These are phyloP conservation scores for Spatula versicolor DNA, from an alignment of 2,797 vertebrate species.

Conservation along the genomic window DNA sequence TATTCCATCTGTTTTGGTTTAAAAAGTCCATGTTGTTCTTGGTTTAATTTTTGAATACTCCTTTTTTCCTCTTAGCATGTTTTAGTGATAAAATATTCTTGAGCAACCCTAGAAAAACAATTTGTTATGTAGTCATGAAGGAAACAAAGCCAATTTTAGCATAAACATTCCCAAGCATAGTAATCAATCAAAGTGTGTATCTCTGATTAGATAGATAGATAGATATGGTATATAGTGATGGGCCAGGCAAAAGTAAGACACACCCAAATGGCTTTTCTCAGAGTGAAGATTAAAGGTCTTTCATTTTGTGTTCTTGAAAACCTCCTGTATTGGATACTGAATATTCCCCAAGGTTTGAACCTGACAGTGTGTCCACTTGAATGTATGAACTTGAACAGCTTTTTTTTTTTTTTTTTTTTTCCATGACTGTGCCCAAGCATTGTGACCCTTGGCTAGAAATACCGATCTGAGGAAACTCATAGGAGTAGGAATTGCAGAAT, in stretches of 20 bases:
- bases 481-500: neutral
- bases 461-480: neutral
- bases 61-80: neutral
- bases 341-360: neutral
- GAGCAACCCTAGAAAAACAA: conserved; percentile 19
- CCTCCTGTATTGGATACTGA: neutral
- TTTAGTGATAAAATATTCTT: conserved; percentile 36
- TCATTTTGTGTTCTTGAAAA: neutral
- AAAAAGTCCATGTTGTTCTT: conserved; percentile 28
- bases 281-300: neutral
- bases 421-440: neutral
- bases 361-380: neutral
- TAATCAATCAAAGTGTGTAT: conserved; percentile 35
- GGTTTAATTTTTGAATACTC: conserved; percentile 21
- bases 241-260: neutral
- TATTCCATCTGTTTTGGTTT: conserved; percentile 50
- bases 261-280: neutral
- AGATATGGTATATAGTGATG: neutral
- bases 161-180: conserved; percentile 10
- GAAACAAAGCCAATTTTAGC: neutral
- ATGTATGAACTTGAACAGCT: neutral
- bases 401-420: neutral
- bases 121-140: conserved; percentile 12
- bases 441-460: neutral
- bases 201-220: neutral